phyloP scores from a whole-genome alignment of 30 jellyfish, hydroid and myxozoan genomes.

The Clytia hemisphaerica region DNA sequence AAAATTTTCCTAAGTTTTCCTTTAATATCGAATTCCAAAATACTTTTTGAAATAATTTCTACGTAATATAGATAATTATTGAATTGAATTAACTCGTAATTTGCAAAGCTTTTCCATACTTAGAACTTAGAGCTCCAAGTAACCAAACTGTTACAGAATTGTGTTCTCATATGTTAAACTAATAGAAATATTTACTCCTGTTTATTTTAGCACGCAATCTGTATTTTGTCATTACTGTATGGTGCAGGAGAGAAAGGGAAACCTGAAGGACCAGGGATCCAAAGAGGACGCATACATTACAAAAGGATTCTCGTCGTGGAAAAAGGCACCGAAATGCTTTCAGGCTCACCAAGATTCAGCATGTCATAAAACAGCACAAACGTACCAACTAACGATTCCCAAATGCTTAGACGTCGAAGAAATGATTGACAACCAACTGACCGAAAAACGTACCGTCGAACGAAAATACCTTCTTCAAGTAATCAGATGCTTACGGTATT shows the following conservation, averaged over 20 bases:
- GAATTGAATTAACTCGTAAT: too few relatives aligned
- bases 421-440: background rate
- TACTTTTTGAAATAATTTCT: too few relatives aligned
- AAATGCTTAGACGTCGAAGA: background rate
- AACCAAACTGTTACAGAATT: too few relatives aligned
- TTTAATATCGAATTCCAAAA: too few relatives aligned
- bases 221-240: slow-evolving; percentile 3
- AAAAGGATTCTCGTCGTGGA: slow-evolving; percentile 13
- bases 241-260: background rate
- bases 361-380: background rate
- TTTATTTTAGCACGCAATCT: background rate
- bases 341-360: slow-evolving; percentile 12
- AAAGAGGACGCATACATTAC: slow-evolving; percentile 20
- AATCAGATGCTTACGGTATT: background rate
- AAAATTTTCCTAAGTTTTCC: too few relatives aligned
- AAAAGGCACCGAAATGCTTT: slow-evolving; percentile 17
- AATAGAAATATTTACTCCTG: too few relatives aligned
- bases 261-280: background rate
- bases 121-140: too few relatives aligned
- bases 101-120: too few relatives aligned
- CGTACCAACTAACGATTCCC: background rate
- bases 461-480: background rate
- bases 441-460: background rate
- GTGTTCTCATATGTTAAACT: too few relatives aligned
- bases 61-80: too few relatives aligned